Conservation (phyloP, 2,888 invertebrate species). For the Anoncus sp. region DNA sequence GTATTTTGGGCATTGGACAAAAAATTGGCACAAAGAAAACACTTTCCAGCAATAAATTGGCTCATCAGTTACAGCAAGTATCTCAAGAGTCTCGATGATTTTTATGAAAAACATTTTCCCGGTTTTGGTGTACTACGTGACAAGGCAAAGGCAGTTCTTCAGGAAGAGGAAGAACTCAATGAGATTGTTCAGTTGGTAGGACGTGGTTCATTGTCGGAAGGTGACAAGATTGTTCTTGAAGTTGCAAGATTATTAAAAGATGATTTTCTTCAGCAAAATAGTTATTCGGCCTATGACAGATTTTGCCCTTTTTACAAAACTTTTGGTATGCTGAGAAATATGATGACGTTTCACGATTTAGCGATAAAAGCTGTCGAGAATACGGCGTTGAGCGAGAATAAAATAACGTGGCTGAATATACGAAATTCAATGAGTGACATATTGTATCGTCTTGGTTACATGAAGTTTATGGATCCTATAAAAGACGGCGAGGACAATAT, state of each 20-base stretch:
- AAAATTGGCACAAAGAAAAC: constrained; percentile 98
- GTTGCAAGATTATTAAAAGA: constrained; percentile 98
- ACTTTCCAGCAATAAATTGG: constrained; percentile 99
- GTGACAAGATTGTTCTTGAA: constrained; percentile 98
- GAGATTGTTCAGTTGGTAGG: constrained; percentile 99
- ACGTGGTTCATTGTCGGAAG: constrained; percentile 97
- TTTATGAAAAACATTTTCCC: constrained; percentile 97
- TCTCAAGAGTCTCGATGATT: constrained; percentile 97
- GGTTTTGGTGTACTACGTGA: constrained; percentile 97
- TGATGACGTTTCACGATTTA: constrained; percentile 98
- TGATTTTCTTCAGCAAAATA: constrained; percentile 99
- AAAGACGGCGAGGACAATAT: constrained; percentile 98
- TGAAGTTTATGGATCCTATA: constrained; percentile 99
- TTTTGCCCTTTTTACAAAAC: constrained; percentile 99
- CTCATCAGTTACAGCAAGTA: constrained; percentile 98
- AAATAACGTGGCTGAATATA: constrained; percentile 97
- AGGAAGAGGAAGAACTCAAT: constrained; percentile 98
- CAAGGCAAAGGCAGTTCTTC: constrained; percentile 95
- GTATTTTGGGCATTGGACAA: constrained; percentile 99
- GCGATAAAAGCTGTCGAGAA: constrained; percentile 97
- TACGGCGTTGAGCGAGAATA: constrained; percentile 97
- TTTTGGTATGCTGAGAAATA: constrained; percentile 98
- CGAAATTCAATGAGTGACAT: constrained; percentile 96
- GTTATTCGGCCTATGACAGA: constrained; percentile 94
- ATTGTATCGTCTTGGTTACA: constrained; percentile 96